Base-by-base conservation (phyloP, 2,888 invertebrate genomes). In the Bedellia somnulentella region DNA sequence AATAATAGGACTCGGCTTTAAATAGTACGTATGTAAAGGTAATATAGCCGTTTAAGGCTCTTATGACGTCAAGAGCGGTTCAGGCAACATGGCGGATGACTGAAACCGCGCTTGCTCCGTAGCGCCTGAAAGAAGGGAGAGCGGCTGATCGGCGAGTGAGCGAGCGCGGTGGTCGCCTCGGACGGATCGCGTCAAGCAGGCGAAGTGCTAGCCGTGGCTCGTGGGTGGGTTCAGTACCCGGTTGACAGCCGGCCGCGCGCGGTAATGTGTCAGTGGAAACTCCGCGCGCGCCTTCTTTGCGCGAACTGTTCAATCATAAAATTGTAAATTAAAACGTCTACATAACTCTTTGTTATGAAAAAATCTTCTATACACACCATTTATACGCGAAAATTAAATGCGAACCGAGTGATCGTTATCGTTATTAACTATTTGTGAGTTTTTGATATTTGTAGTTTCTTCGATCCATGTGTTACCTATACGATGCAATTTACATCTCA, bases 151-250 rank as follows among this genome's bases (percentile, higher is more conserved):
- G 27, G 14, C 34, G 36, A 30, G n/a, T n/a, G n/a, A n/a, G n/a
- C n/a, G n/a, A n/a, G n/a, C n/a, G n/a, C n/a, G n/a, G n/a, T n/a
- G n/a, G n/a, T n/a, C n/a, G n/a, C n/a, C n/a, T n/a, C n/a, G n/a
- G n/a, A n/a, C n/a, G n/a, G n/a, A n/a, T n/a, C n/a, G n/a, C n/a
- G n/a, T n/a, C n/a, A n/a, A n/a, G n/a, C n/a, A n/a, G n/a, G n/a
- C n/a, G n/a, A n/a, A n/a, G n/a, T n/a, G n/a, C n/a, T n/a, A n/a
- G n/a, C n/a, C n/a, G n/a, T n/a, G n/a, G n/a, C n/a, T n/a, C n/a
- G n/a, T n/a, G n/a, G n/a, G n/a, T n/a, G 57, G 61, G 67, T 68
- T 73, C 67, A 75, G 75, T 75, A 71, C 67, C 71, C 71, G 73
- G 67, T 64, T 63, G 68, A 67, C 68, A 66, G 60, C 71, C 71